Conservation (phyloP, 2,888 invertebrate species). For the Serripes groenlandicus region DNA sequence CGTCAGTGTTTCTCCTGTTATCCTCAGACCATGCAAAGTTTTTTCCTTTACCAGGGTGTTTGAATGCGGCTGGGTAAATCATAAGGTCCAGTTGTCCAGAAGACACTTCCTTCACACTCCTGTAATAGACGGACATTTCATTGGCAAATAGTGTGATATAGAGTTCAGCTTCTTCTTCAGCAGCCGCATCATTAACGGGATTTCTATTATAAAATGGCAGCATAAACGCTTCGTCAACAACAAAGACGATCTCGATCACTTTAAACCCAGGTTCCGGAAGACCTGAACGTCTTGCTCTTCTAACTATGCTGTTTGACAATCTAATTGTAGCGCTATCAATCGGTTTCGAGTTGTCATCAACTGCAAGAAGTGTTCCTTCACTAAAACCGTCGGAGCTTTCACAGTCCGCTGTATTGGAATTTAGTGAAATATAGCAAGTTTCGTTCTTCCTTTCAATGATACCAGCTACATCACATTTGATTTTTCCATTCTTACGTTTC, state of each 20-base stretch:
- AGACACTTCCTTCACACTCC: constrained; percentile 5
- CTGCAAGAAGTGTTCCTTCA: neutral
- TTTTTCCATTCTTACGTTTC: neutral
- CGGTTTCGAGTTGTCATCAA: neutral
- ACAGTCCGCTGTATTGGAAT: constrained; percentile 10
- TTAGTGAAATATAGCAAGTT: neutral
- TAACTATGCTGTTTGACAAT: neutral
- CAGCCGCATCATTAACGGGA: neutral
- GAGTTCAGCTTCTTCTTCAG: constrained; percentile 16
- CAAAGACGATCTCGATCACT: neutral
- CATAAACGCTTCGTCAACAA: constrained; percentile 5
- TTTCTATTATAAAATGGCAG: constrained; percentile 2
- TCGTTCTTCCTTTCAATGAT: neutral
- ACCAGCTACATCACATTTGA: neutral
- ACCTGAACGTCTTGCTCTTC: neutral
- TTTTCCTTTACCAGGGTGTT: constrained; percentile 7
- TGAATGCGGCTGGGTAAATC: neutral
- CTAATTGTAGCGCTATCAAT: neutral
- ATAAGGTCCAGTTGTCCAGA: neutral
- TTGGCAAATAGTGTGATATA: constrained; percentile 10
- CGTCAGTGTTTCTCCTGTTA: neutral
- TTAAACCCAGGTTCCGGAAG: constrained; percentile 11
- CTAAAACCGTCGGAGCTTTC: neutral
- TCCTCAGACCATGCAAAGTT: constrained; percentile 1
- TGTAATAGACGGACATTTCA: constrained; percentile 3